phyloP scores from a whole-genome alignment of 2,113 vertebrate species.

The Enhydra lutris region DNA sequence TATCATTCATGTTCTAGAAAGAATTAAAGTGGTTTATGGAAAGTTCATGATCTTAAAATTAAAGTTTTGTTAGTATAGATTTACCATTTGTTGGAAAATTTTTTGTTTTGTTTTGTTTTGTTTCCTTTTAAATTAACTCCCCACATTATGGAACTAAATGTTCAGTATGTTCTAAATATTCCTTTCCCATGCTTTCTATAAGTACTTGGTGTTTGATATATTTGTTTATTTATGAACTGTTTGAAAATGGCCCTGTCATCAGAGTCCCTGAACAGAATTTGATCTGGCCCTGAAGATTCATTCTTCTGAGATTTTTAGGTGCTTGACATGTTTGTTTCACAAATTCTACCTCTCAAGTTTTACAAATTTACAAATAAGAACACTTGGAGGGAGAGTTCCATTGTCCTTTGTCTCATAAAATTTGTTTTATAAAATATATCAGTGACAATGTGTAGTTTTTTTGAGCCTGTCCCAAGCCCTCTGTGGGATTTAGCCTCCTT shows the following conservation, averaged over 20 bases:
- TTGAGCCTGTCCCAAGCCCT: background rate
- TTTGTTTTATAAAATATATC: background rate
- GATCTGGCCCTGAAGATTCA: background rate
- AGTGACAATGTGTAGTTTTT: background rate
- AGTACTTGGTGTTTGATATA: background rate
- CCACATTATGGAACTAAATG: background rate
- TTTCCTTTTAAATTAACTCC: background rate
- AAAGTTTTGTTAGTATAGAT: background rate
- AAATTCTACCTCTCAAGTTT: background rate
- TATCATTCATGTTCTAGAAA: background rate
- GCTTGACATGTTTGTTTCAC: constrained; percentile 5
- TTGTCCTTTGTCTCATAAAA: background rate
- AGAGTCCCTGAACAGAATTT: background rate
- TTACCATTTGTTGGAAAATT: background rate
- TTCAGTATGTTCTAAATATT: background rate
- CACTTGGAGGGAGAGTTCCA: background rate
- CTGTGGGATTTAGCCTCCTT: background rate
- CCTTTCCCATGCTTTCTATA: background rate
- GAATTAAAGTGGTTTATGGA: background rate
- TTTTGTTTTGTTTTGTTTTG: background rate
- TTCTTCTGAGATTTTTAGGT: background rate
- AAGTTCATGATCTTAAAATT: background rate
- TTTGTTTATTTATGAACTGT: constrained; percentile 5
- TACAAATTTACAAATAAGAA: constrained; percentile 7
- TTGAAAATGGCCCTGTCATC: background rate